Evolutionary conservation across 2,113 vertebrate genomes (phyloP), one percentile per base, ranked within the genome.

Genomic region (Hippocampus barbouri): DNA sequence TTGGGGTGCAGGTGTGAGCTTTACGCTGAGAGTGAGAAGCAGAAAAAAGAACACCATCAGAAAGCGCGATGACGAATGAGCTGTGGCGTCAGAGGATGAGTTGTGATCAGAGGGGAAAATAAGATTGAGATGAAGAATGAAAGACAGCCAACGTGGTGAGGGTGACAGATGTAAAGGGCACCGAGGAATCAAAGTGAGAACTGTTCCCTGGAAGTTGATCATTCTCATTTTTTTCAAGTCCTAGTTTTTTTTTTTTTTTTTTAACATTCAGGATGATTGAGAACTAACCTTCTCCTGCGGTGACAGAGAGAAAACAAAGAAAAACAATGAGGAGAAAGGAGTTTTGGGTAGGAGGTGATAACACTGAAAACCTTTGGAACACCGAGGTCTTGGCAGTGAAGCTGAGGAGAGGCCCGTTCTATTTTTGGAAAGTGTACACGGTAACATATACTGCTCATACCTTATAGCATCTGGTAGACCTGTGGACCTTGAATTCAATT

Each of bases 381-480:
- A 75, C 57, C 74, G 69, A 88, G 85, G 84, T 86, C 79, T 87
- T 66, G 64, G 70, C 75, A 79, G 71, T 67, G 79, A 78, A 72
- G 76, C 76, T 77, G 72, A 21, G 83, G 88, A 87, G 84, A 86
- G 85, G 85, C 85, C 82, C 84, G 81, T 81, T 83, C 80, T 90
- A 88, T 90, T 85, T 89, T 89, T 88, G 76, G 79, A 78, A 62
- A 77, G 63, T 86, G 86, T 86, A 86, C 89, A 87, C 86, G 12
- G n/a, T 56, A 56, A 8, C 21, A 8, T 82, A 23, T 82, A 72
- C 43, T 27, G 71, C 79, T 81, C 76, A 72, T 86, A 87, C 87
- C 81, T 84, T 87, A 83, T 66, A 77, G 77, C 70, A 71, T 77
- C 38, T 65, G 80, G 43, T 70, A 21, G 45, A 87, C 84, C 87